phyloP scores from a whole-genome alignment of 2,113 vertebrate genomes.

The Etheostoma spectabile region DNA sequence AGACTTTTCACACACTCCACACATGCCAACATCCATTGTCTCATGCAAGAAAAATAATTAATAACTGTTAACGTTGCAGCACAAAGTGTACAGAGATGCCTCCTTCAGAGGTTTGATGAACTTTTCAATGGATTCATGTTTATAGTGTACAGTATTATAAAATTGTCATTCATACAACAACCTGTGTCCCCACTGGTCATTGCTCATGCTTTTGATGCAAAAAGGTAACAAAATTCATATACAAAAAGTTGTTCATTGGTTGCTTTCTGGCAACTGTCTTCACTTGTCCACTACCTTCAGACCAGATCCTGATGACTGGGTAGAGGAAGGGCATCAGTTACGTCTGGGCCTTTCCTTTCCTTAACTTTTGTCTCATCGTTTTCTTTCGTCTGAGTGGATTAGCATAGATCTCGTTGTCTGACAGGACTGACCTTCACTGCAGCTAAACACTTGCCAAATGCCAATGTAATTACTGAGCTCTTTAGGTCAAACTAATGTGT shows the following conservation, averaged over 20 bases:
- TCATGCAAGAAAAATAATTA: too few relatives aligned
- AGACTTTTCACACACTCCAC: too few relatives aligned
- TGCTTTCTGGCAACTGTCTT: background rate
- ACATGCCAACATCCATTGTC: too few relatives aligned
- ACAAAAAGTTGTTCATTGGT: background rate
- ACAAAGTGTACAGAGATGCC: too few relatives aligned
- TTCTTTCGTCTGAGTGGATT: constrained; percentile 85
- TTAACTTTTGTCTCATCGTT: constrained; percentile 37
- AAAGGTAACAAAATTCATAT: background rate
- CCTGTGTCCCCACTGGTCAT: background rate
- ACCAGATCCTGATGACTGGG: constrained; percentile 59
- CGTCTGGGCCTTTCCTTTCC: constrained; percentile 16
- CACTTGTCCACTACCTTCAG: background rate
- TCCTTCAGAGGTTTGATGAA: too few relatives aligned
- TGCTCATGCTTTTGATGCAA: background rate
- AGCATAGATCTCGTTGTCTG: constrained; percentile 85
- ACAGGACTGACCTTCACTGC: constrained; percentile 88
- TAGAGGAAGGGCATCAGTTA: constrained; percentile 54
- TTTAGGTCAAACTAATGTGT: constrained; percentile 83
- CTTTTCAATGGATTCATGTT: too few relatives aligned
- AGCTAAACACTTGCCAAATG: constrained; percentile 89
- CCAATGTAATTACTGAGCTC: constrained; percentile 88
- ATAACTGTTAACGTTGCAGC: too few relatives aligned
- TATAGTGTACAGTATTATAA: too few relatives aligned
- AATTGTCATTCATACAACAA: too few relatives aligned